These are phyloP conservation scores for Myopa tessellatipennis DNA, from an alignment of 2,888 invertebrate species.

Conservation along the genomic window DNA sequence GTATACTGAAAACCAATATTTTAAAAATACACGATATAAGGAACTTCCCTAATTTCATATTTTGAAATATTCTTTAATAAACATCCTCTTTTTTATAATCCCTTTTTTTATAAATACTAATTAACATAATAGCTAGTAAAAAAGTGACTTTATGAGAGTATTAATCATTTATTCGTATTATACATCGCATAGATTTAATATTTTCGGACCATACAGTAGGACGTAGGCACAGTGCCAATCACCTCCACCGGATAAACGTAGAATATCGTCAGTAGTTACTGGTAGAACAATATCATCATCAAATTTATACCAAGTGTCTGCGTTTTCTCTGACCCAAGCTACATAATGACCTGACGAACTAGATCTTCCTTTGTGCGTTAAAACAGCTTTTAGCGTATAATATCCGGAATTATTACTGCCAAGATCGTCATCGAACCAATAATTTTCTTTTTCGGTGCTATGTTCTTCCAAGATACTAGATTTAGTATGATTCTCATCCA, in stretches of 20 bases:
- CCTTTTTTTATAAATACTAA: no score
- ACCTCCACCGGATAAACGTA: constrained; percentile 96
- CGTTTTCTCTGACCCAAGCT: constrained; percentile 87
- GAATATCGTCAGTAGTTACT: constrained; percentile 90
- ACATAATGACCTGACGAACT: constrained; percentile 99
- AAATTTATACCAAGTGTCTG: constrained; percentile 92
- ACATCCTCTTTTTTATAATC: no score
- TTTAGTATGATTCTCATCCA: constrained; percentile 70
- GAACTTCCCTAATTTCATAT: no score
- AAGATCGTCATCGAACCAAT: constrained; percentile 75
- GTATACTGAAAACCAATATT: no score
- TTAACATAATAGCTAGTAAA: no score
- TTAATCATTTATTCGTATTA: no score
- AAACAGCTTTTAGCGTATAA: constrained; percentile 94
- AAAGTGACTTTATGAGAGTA: no score
- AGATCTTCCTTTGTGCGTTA: constrained; percentile 95
- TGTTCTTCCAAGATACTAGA: constrained; percentile 53
- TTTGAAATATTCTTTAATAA: no score
- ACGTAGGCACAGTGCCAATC: constrained; percentile 99
- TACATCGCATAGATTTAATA: neutral
- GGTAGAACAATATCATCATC: constrained; percentile 95
- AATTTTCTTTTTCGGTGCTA: constrained; percentile 67
- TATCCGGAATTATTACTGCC: constrained; percentile 99
- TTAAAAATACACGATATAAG: no score
- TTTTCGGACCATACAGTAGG: constrained; percentile 91